Conservation (phyloP, 2,888 invertebrate species). For the Nebria brevicollis region DNA sequence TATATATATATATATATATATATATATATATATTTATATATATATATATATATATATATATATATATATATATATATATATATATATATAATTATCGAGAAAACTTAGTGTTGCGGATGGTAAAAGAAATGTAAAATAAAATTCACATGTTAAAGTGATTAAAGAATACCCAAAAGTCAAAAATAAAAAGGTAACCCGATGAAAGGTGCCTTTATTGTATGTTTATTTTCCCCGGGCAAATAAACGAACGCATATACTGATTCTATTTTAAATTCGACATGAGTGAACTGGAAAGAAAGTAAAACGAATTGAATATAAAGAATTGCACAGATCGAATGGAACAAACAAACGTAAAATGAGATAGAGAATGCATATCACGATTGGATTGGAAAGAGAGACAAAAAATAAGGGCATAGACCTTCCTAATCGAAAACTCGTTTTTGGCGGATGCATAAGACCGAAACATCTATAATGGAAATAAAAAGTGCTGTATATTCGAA, state of each 20-base stretch:
- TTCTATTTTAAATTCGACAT: neutral
- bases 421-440: conserved; percentile 47
- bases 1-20: conserved; percentile 1
- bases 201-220: neutral
- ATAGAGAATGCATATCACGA: conserved; percentile 2
- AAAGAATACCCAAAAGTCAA: neutral
- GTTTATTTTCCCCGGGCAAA: neutral
- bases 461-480: conserved; percentile 31
- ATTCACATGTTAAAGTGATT: neutral
- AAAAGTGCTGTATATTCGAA: neutral
- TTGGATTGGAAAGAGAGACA: conserved; percentile 6
- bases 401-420: conserved; percentile 44
- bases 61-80: neutral
- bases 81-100: neutral
- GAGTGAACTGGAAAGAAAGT: neutral
- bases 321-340: neutral
- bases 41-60: neutral
- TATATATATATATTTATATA: neutral
- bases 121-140: neutral
- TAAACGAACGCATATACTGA: neutral
- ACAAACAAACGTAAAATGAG: conserved; percentile 1
- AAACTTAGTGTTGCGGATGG: too few relatives aligned
- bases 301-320: neutral
- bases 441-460: conserved; percentile 38
- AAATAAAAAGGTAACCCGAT: neutral